Evolutionary conservation across 2,113 vertebrate species (phyloP).

Genomic region (Anas platyrhynchos): DNA sequence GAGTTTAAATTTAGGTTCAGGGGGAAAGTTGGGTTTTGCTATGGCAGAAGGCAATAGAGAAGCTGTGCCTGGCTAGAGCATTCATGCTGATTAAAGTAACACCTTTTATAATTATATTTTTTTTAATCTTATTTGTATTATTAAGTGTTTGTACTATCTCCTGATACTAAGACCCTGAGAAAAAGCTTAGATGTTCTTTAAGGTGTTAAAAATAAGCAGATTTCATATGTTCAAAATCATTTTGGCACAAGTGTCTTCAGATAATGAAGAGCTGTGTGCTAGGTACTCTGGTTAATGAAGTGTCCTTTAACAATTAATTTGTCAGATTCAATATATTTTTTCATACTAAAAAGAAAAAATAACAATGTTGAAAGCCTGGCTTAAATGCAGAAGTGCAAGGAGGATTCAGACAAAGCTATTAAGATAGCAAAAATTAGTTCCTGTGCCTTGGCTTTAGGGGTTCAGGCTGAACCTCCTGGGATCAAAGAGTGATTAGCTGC

Average conservation of each 20-base stretch:
- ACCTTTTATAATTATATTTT: accelerated
- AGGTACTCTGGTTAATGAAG: constrained; percentile 5
- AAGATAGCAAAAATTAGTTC: background rate
- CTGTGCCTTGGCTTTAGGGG: accelerated
- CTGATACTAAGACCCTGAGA: background rate
- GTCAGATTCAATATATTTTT: background rate
- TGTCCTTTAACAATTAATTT: constrained; percentile 19
- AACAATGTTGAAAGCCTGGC: background rate
- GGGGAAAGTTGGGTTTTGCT: accelerated
- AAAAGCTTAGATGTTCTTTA: background rate
- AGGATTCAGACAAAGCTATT: background rate
- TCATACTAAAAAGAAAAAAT: accelerated
- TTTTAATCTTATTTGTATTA: background rate
- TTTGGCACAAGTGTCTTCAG: background rate
- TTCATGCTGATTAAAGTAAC: accelerated
- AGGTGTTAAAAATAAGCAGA: background rate
- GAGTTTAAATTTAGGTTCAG: background rate
- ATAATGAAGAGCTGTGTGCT: background rate
- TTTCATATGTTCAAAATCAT: background rate
- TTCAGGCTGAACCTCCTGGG: background rate
- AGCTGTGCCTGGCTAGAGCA: accelerated
- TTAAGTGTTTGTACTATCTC: accelerated
- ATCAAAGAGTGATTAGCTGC: accelerated
- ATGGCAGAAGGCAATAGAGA: background rate
- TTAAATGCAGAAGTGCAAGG: background rate